A percentile compares a stretch with the other conserved stretches of the same genome.
These are phyloP conservation scores for Eupithecia exiguata DNA, from an alignment of 2,888 invertebrate species.

Conservation along the genomic window DNA sequence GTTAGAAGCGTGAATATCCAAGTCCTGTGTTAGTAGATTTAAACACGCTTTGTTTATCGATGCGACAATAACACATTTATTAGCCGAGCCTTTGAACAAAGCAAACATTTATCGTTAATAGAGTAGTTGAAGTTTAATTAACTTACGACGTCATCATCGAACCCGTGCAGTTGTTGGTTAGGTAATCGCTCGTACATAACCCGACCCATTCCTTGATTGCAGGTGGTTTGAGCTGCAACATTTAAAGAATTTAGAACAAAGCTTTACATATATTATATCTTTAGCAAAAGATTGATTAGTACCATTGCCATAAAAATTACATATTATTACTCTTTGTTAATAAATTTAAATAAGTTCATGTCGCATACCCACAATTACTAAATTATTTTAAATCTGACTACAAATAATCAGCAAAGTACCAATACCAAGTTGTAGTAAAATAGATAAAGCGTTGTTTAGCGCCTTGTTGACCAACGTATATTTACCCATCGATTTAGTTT, in stretches of 20 bases:
- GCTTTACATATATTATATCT: no score
- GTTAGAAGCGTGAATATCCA: constrained; percentile 20
- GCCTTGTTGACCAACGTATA: neutral
- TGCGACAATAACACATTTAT: constrained; percentile 26
- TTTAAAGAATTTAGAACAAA: neutral
- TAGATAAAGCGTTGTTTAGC: no score
- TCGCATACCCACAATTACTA: neutral
- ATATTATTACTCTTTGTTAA: neutral
- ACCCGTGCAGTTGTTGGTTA: constrained; percentile 94
- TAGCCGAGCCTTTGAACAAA: constrained; percentile 26
- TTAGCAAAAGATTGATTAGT: neutral
- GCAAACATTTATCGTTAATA: constrained; percentile 33
- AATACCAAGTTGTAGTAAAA: no score
- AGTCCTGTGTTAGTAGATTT: constrained; percentile 28
- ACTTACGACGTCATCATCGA: constrained; percentile 93
- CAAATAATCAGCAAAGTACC: no score
- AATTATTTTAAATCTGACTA: no score
- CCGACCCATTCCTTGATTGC: constrained; percentile 94
- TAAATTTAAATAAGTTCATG: neutral
- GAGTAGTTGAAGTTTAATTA: constrained; percentile 4
- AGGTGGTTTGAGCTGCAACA: constrained; percentile 91
- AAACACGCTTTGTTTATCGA: constrained; percentile 28
- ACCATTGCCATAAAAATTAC: neutral
- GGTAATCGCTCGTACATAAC: constrained; percentile 95
- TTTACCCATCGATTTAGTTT: neutral